phyloP scores from a whole-genome alignment of 1,140 invertebrate species.

The Bombus breviceps region DNA sequence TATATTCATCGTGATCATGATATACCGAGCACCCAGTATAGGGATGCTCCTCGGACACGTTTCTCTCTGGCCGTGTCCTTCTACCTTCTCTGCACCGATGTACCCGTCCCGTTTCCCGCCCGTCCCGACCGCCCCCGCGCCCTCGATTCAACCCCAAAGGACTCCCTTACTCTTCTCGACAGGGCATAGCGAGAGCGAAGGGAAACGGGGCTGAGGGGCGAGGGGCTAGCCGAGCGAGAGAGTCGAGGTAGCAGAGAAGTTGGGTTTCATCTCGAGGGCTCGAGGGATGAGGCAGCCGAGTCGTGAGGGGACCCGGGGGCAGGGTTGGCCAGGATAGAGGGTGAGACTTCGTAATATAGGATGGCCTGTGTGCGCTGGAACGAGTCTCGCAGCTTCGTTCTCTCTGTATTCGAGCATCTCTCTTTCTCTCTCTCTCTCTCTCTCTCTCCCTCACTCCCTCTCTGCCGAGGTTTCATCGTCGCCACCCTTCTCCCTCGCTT shows the following conservation, averaged over 20 bases:
- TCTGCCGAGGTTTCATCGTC: background rate
- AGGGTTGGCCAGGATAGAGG: slow-evolving; percentile 62
- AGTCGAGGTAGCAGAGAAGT: slow-evolving; percentile 73
- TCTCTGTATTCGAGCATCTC: slow-evolving; percentile 61
- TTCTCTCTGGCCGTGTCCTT: slow-evolving; percentile 78
- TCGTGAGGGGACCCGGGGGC: background rate
- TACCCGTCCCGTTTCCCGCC: slow-evolving; percentile 45
- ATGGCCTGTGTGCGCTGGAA: slow-evolving; percentile 70
- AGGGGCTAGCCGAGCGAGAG: slow-evolving; percentile 32
- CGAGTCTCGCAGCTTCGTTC: slow-evolving; percentile 63
- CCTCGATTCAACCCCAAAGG: slow-evolving; percentile 78
- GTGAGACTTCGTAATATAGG: slow-evolving; percentile 73
- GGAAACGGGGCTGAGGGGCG: too few species aligned
- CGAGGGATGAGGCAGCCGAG: slow-evolving; percentile 51
- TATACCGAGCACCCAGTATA: slow-evolving; percentile 55
- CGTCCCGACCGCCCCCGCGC: slow-evolving; percentile 50
- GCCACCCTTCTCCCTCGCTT: slow-evolving; percentile 26
- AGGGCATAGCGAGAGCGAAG: slow-evolving; percentile 54
- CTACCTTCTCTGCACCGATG: slow-evolving; percentile 70
- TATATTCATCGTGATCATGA: slow-evolving; percentile 18
- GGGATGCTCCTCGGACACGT: slow-evolving; percentile 76
- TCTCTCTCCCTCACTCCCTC: slow-evolving; percentile 27
- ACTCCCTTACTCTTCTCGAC: slow-evolving; percentile 69
- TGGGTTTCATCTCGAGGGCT: slow-evolving; percentile 80
- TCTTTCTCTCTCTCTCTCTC: slow-evolving; percentile 32